Evolutionary conservation across 2,888 invertebrate species (phyloP).

Genomic region (Alloplasta piceator): DNA sequence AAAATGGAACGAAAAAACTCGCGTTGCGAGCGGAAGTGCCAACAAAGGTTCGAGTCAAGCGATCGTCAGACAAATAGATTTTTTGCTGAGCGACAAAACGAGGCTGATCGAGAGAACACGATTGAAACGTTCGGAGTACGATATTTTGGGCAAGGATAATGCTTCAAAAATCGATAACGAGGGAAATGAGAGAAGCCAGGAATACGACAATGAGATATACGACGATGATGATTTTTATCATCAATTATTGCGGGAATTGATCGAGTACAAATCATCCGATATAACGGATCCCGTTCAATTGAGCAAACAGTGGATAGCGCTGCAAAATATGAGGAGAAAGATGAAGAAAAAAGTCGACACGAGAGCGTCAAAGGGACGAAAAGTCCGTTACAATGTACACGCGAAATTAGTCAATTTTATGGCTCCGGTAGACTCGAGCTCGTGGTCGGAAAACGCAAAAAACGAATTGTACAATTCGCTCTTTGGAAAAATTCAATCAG

Average conservation of each 20-base stretch:
- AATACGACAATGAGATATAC: conserved; percentile 93
- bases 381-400: conserved; percentile 93
- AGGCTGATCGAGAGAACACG: conserved; percentile 92
- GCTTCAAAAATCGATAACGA: conserved; percentile 60
- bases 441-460: conserved; percentile 91
- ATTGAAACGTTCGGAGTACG: conserved; percentile 90
- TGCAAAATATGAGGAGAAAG: conserved; percentile 95
- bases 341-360: conserved; percentile 97
- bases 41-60: conserved; percentile 87
- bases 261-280: conserved; percentile 94
- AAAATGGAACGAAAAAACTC: conserved; percentile 98
- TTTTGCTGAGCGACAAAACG: conserved; percentile 90
- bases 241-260: conserved; percentile 94
- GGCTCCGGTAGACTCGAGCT: conserved; percentile 89
- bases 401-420: conserved; percentile 95
- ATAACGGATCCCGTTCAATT: conserved; percentile 93
- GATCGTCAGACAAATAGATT: conserved; percentile 92
- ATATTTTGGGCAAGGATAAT: conserved; percentile 86
- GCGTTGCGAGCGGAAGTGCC: conserved; percentile 87
- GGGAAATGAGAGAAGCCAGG: conserved; percentile 83
- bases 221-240: conserved; percentile 99
- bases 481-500: conserved; percentile 86
- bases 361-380: conserved; percentile 96
- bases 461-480: conserved; percentile 92
- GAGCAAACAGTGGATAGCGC: conserved; percentile 94